Evolutionary conservation across 30 jellyfish, hydroid and myxozoan genomes (phyloP).

Genomic region (Rhopilema esculentum): DNA sequence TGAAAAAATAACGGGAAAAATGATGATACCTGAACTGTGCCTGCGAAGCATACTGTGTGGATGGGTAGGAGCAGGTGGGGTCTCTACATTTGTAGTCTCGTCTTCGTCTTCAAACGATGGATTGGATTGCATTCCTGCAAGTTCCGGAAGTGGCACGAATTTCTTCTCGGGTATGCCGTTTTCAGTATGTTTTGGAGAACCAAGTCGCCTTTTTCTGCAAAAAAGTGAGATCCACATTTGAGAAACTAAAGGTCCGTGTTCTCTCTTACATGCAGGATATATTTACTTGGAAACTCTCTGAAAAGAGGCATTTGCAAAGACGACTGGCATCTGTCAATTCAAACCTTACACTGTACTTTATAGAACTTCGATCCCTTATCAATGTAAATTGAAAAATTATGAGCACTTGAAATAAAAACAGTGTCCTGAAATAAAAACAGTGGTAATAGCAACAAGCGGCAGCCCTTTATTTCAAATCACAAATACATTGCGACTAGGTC

Average conservation of each 20-base stretch:
- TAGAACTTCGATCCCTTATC: too few relatives aligned
- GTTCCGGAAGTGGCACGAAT: not conserved
- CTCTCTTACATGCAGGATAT: not conserved
- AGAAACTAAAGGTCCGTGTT: too few relatives aligned
- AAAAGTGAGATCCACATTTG: not conserved
- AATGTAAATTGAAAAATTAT: too few relatives aligned
- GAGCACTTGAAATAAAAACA: too few relatives aligned
- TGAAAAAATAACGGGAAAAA: too few relatives aligned
- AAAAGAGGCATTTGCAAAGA: too few relatives aligned
- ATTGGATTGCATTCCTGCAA: constrained; percentile 6
- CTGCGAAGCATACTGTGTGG: constrained; percentile 17
- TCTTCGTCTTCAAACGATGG: constrained; percentile 41
- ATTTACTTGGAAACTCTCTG: too few relatives aligned
- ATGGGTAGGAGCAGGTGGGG: constrained; percentile 6
- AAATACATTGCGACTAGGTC: not conserved
- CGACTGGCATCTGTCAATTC: too few relatives aligned
- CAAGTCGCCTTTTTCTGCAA: not conserved
- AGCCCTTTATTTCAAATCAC: too few relatives aligned
- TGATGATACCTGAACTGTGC: constrained; percentile 47
- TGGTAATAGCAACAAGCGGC: too few relatives aligned
- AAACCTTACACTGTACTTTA: too few relatives aligned
- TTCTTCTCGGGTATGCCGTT: not conserved
- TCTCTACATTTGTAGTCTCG: constrained; percentile 27
- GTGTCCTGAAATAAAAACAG: too few relatives aligned
- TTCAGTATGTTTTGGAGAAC: not conserved